phyloP scores from a whole-genome alignment of 2,113 vertebrate species.

The Aramus guarauna region DNA sequence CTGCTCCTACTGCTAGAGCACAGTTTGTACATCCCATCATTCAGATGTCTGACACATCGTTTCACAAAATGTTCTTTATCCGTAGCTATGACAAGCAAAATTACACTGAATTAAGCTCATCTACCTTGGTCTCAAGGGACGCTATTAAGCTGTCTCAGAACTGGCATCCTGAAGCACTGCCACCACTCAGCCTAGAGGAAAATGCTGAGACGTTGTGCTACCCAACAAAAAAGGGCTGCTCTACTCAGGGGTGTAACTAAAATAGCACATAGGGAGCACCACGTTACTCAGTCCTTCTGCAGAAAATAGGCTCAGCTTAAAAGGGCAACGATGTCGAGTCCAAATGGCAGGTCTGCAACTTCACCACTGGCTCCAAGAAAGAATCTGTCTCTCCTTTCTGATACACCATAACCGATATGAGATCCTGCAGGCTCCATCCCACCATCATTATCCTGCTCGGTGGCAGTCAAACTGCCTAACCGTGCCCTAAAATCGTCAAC shows the following conservation, averaged over 20 bases:
- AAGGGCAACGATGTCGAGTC: not conserved
- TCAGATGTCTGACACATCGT: not conserved
- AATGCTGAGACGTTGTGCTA: not conserved
- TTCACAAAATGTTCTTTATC: not conserved
- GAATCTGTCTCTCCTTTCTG: not conserved
- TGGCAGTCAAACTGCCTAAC: not conserved
- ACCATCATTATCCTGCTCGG: accelerated
- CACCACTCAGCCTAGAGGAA: not conserved
- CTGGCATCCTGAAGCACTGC: not conserved
- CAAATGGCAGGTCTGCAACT: not conserved
- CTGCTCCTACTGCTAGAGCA: not conserved
- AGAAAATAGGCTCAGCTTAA: not conserved
- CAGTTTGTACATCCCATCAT: not conserved
- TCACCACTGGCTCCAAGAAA: not conserved
- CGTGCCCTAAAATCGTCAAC: not conserved
- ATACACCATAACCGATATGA: not conserved
- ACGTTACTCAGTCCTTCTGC: not conserved
- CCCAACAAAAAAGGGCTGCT: not conserved
- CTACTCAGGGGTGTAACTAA: not conserved
- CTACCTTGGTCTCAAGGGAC: not conserved
- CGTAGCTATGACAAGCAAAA: conserved; percentile 42
- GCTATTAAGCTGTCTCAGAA: not conserved
- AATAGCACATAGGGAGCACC: not conserved
- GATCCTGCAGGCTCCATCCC: not conserved
- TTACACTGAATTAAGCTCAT: conserved; percentile 29